These are phyloP conservation scores for Cardinalis cardinalis DNA, from an alignment of 2,113 vertebrate genomes.

Conservation along the genomic window DNA sequence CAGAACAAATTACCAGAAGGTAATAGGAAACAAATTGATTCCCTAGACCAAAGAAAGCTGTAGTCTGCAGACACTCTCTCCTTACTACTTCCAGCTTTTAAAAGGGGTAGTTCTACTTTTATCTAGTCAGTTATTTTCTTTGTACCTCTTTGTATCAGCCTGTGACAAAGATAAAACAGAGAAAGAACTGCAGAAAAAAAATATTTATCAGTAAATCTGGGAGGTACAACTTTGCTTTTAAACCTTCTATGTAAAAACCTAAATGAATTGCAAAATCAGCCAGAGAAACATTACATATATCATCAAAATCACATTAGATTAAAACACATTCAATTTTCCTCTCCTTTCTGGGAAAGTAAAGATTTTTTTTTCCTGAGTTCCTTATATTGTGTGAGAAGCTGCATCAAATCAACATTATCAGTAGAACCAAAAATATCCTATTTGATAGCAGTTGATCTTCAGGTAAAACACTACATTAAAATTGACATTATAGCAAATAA, in stretches of 20 bases:
- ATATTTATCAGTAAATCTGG: neutral
- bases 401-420: neutral
- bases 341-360: neutral
- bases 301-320: neutral
- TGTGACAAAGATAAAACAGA: neutral
- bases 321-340: neutral
- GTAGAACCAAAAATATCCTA: neutral
- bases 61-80: neutral
- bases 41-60: neutral
- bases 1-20: conserved; percentile 24
- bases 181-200: neutral
- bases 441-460: neutral
- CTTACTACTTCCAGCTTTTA: neutral
- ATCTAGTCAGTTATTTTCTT: neutral
- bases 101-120: neutral
- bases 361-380: neutral
- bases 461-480: too few species aligned
- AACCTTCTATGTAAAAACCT: neutral
- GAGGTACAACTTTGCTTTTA: neutral
- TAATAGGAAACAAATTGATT: conserved; percentile 42
- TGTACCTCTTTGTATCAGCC: neutral
- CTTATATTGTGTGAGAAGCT: neutral
- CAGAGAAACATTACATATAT: neutral
- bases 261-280: neutral
- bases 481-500: neutral